These are phyloP conservation scores for Cyphomyrus plagiostoma DNA, from an alignment of 2,113 vertebrate genomes.

Conservation along the genomic window DNA sequence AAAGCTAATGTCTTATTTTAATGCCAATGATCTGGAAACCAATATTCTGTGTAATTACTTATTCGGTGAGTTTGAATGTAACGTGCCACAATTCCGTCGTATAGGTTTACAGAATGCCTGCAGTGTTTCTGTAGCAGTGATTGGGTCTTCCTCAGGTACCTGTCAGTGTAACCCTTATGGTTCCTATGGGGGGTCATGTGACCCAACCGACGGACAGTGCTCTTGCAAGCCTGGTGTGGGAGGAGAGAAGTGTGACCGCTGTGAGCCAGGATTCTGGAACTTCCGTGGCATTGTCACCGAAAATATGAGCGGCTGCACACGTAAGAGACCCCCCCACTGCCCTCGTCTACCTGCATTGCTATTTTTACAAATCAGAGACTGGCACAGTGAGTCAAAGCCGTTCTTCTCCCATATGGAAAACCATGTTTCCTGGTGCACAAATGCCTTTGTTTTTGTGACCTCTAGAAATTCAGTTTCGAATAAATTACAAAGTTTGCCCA, in stretches of 20 bases:
- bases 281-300: conserved; percentile 94
- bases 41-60: background rate
- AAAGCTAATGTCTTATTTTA: background rate
- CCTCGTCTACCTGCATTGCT: background rate
- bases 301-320: conserved; percentile 85
- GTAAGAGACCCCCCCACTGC: conserved; percentile 57
- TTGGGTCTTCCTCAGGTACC: conserved; percentile 59
- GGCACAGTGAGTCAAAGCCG: background rate
- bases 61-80: background rate
- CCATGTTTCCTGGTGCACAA: background rate
- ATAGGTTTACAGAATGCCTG: background rate
- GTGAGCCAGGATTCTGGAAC: conserved; percentile 96
- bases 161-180: conserved; percentile 87
- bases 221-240: conserved; percentile 93
- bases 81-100: background rate
- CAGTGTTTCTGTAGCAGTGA: background rate
- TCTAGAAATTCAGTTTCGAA: background rate
- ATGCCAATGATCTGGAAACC: background rate
- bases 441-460: background rate
- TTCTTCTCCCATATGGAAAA: background rate
- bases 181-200: conserved; percentile 77
- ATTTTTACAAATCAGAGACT: background rate
- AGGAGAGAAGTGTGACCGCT: conserved; percentile 88
- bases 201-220: conserved; percentile 78
- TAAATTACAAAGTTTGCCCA: conserved; percentile 30